A percentile compares a stretch with the other conserved stretches of the same genome.
Evolutionary conservation across 2,113 vertebrate species (phyloP).

Genomic region (Carassius gibelio): DNA sequence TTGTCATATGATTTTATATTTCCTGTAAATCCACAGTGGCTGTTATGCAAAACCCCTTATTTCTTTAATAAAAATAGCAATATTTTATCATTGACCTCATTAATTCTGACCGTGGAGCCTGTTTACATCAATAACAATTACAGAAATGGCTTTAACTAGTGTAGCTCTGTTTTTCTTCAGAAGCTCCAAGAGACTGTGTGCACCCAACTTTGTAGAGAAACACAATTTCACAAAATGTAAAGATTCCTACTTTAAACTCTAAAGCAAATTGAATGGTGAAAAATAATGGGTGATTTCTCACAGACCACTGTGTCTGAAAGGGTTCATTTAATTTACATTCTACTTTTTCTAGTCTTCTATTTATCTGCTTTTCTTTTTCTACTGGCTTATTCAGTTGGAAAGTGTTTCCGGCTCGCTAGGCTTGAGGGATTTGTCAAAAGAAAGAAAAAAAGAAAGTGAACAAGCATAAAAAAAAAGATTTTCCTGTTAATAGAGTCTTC

Average conservation of each 20-base stretch:
- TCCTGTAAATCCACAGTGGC: not conserved
- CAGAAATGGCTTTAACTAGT: not conserved
- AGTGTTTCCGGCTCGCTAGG: not conserved
- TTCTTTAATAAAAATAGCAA: not conserved
- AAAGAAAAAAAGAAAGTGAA: conserved; percentile 35
- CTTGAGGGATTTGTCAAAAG: conserved; percentile 48
- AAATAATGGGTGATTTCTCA: not conserved
- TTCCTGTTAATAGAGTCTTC: conserved; percentile 50
- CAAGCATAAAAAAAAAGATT: conserved; percentile 1
- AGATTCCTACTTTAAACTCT: not conserved
- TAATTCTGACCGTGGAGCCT: not conserved
- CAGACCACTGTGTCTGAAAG: not conserved
- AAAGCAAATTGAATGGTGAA: no score
- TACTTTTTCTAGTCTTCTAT: not conserved
- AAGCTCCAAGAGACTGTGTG: not conserved
- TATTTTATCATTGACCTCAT: not conserved
- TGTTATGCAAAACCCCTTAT: not conserved
- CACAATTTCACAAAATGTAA: not conserved
- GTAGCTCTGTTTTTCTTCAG: not conserved
- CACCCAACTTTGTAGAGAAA: no score
- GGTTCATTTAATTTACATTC: conserved; percentile 3
- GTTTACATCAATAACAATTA: not conserved
- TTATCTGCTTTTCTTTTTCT: not conserved
- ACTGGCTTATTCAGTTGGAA: not conserved
- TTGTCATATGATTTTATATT: not conserved